phyloP scores from a whole-genome alignment of 2,888 invertebrate genomes.

The Oligia strigilis region DNA sequence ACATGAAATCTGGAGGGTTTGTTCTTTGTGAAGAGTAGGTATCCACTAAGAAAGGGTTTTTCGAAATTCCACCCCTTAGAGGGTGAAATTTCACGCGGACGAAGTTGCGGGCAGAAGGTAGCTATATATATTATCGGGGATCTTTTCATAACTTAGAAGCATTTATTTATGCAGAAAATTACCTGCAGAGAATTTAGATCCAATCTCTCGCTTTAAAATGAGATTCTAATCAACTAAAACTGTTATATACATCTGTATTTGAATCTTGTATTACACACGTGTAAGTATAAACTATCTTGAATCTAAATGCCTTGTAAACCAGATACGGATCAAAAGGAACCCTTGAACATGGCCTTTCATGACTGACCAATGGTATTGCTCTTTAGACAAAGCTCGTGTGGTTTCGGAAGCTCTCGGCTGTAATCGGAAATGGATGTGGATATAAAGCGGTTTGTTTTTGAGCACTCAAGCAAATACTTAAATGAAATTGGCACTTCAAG shows the following conservation, averaged over 20 bases:
- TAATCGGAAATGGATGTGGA: conserved; percentile 22
- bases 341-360: conserved; percentile 13
- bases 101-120: too few species aligned
- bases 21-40: too few species aligned
- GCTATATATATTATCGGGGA: not conserved
- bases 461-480: conserved; percentile 10
- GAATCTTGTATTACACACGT: conserved; percentile 1
- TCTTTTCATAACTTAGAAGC: not conserved
- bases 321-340: conserved; percentile 13
- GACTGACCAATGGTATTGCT: conserved; percentile 9
- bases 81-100: too few species aligned
- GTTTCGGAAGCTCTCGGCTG: conserved; percentile 33
- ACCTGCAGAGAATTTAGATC: not conserved
- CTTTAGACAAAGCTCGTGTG: conserved; percentile 23
- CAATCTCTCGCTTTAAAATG: not conserved
- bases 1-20: too few species aligned
- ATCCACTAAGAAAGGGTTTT: too few species aligned
- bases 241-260: not conserved
- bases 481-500: not conserved
- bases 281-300: not conserved
- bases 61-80: too few species aligned
- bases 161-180: not conserved
- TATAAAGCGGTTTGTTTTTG: conserved; percentile 17
- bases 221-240: conserved; percentile 8
- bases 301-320: not conserved